Base-by-base conservation (phyloP, 2,113 vertebrate genomes). In the Bostrychus sinensis region DNA sequence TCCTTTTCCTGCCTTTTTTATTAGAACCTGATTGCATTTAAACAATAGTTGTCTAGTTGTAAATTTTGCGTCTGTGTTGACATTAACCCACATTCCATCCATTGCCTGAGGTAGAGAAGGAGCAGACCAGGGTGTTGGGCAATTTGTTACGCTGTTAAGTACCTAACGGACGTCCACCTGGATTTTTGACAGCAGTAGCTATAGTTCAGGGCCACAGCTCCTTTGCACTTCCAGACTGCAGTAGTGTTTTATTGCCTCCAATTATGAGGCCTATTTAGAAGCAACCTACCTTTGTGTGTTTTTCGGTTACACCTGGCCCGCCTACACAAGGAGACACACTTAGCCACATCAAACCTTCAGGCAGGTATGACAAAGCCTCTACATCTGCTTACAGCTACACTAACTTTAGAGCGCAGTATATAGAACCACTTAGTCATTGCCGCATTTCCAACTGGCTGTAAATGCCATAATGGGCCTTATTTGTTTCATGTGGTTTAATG, bases 401-500 rank as follows among this genome's bases (percentile, higher is more conserved):
- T 51, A 20, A 43, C 42, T 42, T 55, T 41, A 41, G 28, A 23
- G 3, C 34, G 56, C 45, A 14, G 19, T 26, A 10, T 62, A 30
- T 12, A 22, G 43, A 16, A 30, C 32, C 10, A 63, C 51, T 39
- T 45, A 7, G 3, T 26, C 43, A 34, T 22, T 32, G 17, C 51
- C 54, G 64, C 36, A 39, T 77, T 77, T 67, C 67, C 76, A 46
- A 59, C 51, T 59, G 62, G 66, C 76, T 66, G 43, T 56, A 60
- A 66, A 75, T 73, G 68, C 74, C 78, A 77, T 87, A 86, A 89
- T 64, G 78, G 81, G 68, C 62, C 75, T 66, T 80, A 82, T 72
- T 90, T 78, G 88, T 93, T 92, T 92, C 87, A 92, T 92, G 91
- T 92, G 91, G 90, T 91, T 87, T 89, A 79, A 88, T 72, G 78